Percentiles rank a stretch among this genome's conserved stretches.
Conservation (phyloP, 2,888 invertebrate genomes). For the Frankliniella fusca region DNA sequence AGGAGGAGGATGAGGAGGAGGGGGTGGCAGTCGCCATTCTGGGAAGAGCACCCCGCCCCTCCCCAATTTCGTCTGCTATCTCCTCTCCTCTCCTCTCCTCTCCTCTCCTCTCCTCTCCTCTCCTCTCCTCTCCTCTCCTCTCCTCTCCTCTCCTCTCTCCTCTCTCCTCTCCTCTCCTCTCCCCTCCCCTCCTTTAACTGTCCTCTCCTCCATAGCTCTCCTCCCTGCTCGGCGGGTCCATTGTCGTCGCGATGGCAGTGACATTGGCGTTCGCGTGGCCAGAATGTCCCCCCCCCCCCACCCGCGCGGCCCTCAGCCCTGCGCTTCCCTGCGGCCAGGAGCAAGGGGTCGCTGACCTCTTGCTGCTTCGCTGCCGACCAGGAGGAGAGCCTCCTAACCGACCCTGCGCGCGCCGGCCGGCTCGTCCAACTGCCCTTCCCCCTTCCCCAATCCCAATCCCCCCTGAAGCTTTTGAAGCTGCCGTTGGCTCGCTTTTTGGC, state of each 20-base stretch:
- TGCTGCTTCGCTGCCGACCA: too few relatives aligned
- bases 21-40: background rate
- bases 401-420: too few relatives aligned
- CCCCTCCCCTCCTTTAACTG: background rate
- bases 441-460: too few relatives aligned
- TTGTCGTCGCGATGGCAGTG: slow-evolving; percentile 2
- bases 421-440: too few relatives aligned
- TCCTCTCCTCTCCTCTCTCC: background rate
- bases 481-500: too few relatives aligned
- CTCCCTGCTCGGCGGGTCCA: background rate
- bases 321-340: too few relatives aligned
- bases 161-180: background rate
- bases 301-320: too few relatives aligned
- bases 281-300: too few relatives aligned
- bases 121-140: background rate
- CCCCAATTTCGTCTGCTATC: background rate
- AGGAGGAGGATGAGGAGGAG: too few relatives aligned
- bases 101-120: background rate
- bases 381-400: too few relatives aligned
- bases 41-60: background rate
- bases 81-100: background rate
- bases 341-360: too few relatives aligned
- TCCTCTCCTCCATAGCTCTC: background rate
- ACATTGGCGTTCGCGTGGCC: background rate
- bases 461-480: too few relatives aligned